A percentile compares a stretch with the other conserved stretches of the same genome.
Conservation (phyloP, 2,113 vertebrate species). For the Herpetotheres cachinnans region DNA sequence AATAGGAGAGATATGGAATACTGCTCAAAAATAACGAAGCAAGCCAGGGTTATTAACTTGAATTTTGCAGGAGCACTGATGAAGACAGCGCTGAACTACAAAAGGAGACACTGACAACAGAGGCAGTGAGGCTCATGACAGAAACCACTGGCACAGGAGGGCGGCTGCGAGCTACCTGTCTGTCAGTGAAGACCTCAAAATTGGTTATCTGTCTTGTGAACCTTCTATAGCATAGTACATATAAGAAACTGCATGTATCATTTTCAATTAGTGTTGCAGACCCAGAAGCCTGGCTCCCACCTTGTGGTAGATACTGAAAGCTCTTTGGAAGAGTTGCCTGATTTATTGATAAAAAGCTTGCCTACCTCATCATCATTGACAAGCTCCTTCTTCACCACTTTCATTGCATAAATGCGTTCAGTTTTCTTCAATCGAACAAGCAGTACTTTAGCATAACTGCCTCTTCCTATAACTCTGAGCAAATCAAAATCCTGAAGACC, state of each 20-base stretch:
- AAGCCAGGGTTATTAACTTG: not conserved
- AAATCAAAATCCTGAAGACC: slow-evolving; percentile 95
- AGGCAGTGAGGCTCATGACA: not conserved
- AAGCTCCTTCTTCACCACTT: slow-evolving; percentile 98
- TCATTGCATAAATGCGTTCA: slow-evolving; percentile 98
- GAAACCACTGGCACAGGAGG: not conserved
- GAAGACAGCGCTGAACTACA: not conserved
- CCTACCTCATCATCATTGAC: slow-evolving; percentile 98
- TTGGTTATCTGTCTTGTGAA: not conserved
- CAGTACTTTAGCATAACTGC: slow-evolving; percentile 97
- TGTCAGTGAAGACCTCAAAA: not conserved
- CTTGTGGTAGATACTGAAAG: not conserved
- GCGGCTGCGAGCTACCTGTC: not conserved
- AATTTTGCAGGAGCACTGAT: not conserved
- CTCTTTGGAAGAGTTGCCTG: not conserved
- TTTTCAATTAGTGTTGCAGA: not conserved
- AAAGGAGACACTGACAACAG: not conserved
- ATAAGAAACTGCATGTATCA: not conserved
- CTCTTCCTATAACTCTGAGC: slow-evolving; percentile 94
- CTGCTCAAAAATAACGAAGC: not conserved
- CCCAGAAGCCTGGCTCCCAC: not conserved
- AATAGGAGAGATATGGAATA: not conserved
- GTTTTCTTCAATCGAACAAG: slow-evolving; percentile 95
- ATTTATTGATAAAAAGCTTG: not conserved
- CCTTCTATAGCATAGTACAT: accelerated